Evolutionary conservation across 1,140 invertebrate genomes (phyloP).

Genomic region (Lordiphosa mommai): DNA sequence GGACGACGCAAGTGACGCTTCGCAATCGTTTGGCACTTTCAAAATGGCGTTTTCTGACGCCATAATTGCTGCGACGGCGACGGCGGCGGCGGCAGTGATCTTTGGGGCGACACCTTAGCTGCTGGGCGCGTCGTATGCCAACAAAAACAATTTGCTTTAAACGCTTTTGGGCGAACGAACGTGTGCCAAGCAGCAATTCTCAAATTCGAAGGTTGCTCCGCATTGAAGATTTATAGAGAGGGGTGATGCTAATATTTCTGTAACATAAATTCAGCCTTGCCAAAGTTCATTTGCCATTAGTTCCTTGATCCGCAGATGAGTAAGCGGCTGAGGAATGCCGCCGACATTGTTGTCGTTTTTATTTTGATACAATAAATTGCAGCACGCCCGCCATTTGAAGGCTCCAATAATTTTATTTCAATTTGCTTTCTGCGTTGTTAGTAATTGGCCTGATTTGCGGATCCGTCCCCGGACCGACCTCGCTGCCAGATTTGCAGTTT

Average conservation of each 20-base stretch:
- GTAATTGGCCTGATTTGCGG: conserved; percentile 51
- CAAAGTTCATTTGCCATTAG: neutral
- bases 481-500: conserved; percentile 30
- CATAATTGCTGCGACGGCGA: conserved; percentile 25
- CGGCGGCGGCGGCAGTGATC: conserved; percentile 1
- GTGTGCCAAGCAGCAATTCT: conserved; percentile 21
- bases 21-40: conserved; percentile 16
- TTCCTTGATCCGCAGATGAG: conserved; percentile 6
- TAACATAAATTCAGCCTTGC: conserved; percentile 4
- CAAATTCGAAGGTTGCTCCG: conserved; percentile 25
- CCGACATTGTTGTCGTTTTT: neutral
- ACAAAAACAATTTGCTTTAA: conserved; percentile 22
- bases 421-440: conserved; percentile 67
- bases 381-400: conserved; percentile 26
- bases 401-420: conserved; percentile 61
- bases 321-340: conserved; percentile 6
- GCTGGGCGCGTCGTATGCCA: conserved; percentile 33
- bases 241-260: conserved; percentile 11
- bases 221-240: conserved; percentile 33
- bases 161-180: conserved; percentile 41
- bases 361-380: conserved; percentile 41
- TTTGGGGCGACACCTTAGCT: conserved; percentile 21
- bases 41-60: conserved; percentile 56
- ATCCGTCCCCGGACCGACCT: conserved; percentile 18
- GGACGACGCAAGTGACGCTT: conserved; percentile 30